These are phyloP conservation scores for Nasonia vitripennis DNA, from an alignment of 1,140 invertebrate genomes.

Conservation along the genomic window DNA sequence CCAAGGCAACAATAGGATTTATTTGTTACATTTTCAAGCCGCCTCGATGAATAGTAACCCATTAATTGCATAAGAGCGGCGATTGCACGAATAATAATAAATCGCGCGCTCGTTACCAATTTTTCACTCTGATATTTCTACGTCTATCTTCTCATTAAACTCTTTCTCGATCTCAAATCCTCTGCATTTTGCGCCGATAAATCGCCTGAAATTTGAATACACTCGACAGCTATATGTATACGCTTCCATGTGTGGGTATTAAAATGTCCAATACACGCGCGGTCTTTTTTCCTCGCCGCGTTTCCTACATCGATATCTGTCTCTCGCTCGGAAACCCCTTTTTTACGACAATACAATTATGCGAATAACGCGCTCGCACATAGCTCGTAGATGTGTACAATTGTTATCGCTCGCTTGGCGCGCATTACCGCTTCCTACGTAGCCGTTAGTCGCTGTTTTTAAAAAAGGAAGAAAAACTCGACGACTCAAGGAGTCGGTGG, in stretches of 20 bases:
- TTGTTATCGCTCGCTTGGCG: slow-evolving; percentile 2
- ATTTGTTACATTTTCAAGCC: slow-evolving; percentile 40
- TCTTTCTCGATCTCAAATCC: neutral
- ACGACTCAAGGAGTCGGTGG: slow-evolving; percentile 27
- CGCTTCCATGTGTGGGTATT: no score
- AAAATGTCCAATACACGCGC: no score
- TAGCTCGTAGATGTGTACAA: neutral
- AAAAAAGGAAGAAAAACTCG: slow-evolving; percentile 33
- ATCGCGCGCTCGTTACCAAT: neutral
- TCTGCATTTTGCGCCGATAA: neutral
- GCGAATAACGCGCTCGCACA: neutral
- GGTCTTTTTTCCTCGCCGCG: neutral
- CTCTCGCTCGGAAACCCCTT: neutral
- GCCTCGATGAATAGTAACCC: slow-evolving; percentile 31
- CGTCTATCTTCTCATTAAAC: neutral
- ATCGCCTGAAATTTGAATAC: no score
- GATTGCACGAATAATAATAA: slow-evolving; percentile 21
- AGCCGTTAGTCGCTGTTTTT: neutral
- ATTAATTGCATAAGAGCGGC: slow-evolving; percentile 16
- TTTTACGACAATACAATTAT: slow-evolving; percentile 25
- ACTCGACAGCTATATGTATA: no score
- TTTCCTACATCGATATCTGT: slow-evolving; percentile 8
- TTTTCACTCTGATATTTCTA: neutral
- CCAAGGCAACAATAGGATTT: slow-evolving; percentile 29
- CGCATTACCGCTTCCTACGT: slow-evolving; percentile 21